Base-by-base conservation (phyloP, 2,888 invertebrate genomes). In the Alentia gelatinosa region DNA sequence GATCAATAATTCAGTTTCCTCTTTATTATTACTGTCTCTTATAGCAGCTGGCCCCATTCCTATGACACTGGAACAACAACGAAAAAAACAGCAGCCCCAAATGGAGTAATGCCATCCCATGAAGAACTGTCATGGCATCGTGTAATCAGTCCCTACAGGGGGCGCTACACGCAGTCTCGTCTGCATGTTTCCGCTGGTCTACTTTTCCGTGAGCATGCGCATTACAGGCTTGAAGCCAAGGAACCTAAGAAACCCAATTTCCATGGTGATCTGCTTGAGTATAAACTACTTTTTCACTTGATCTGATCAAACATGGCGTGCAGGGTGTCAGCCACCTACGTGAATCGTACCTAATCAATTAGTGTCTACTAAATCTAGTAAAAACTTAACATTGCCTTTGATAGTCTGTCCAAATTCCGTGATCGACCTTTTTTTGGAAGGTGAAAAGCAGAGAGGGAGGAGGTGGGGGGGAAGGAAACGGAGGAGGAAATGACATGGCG, bases 231-330 rank as follows among this genome's bases (percentile, higher is more conserved):
- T 19, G 39, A 79, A 1, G n/a, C 9, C 19, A 79, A 33, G 33
- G 3, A 79, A 19, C 39, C 37, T 39, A 79, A 79, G 39, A 79
- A 79, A 79, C 35, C 39, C 1, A 35, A 79, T 79, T n/a, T 30
- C 68, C 68, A 68, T 68, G 68, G 68, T 68, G 68, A 68, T 26
- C 23, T 68, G n/a, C n/a, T n/a, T n/a, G n/a, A n/a, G n/a, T n/a
- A 47, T 19, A 47, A 47, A 47, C 68, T 26, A 68, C 4, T 12
- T 68, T 68, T n/a, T 63, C 15, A 23, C 63, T 4, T 63, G n/a
- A 63, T 63, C 15, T n/a, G n/a, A 63, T 9, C 63, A 63, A 63
- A 63, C n/a, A 5, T 63, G 4, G 63, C 63, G 63, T 63, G 63
- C 63, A 63, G 63, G n/a, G n/a, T n/a, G n/a, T n/a, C n/a, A n/a